Percentiles rank a stretch among this genome's conserved stretches.
phyloP scores from a whole-genome alignment of 2,113 vertebrate species.

The Pachyramphus minor region DNA sequence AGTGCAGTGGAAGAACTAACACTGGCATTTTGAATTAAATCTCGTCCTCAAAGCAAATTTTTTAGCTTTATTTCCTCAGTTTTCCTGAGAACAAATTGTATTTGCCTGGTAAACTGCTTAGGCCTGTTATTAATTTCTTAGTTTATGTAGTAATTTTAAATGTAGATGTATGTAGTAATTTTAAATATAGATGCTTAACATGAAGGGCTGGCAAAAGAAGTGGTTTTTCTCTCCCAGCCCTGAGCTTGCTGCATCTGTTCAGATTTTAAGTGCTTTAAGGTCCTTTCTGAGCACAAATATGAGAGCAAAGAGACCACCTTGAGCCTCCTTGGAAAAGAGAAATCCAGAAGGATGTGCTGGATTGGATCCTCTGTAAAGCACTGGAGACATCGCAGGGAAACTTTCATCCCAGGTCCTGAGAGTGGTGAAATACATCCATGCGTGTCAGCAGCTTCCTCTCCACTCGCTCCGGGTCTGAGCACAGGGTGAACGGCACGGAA shows the following conservation, averaged over 20 bases:
- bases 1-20: neutral
- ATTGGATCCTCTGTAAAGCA: neutral
- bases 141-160: constrained; percentile 28
- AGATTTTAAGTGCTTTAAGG: neutral
- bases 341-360: neutral
- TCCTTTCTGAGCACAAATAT: neutral
- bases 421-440: neutral
- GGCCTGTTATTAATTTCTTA: constrained; percentile 11
- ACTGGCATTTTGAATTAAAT: constrained; percentile 23
- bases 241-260: neutral
- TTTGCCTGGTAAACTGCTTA: constrained; percentile 32
- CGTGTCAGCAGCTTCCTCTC: neutral
- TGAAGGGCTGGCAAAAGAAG: neutral
- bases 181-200: constrained; percentile 8
- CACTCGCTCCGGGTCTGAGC: neutral
- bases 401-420: neutral
- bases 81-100: neutral
- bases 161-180: constrained; percentile 2
- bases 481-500: fast-evolving
- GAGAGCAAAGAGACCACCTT: neutral
- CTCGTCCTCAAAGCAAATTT: neutral
- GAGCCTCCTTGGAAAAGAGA: neutral
- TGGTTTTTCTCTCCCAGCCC: neutral
- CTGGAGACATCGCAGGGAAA: neutral
- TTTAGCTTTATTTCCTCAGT: neutral